Base-by-base conservation (phyloP, 1,140 invertebrate genomes). In the Dreissena polymorpha region DNA sequence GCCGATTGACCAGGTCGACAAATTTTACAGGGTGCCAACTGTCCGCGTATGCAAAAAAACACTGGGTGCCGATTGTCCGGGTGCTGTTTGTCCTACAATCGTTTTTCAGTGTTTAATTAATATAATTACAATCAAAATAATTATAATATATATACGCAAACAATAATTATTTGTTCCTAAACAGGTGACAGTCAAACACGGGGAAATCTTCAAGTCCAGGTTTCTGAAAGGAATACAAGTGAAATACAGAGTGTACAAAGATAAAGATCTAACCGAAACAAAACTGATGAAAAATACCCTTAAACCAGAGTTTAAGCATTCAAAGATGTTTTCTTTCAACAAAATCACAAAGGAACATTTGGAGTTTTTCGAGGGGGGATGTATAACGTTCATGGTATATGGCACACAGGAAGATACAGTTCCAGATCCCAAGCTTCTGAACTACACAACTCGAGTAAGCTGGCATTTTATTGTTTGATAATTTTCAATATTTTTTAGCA, bases 371-470 rank as follows among this genome's bases (percentile, higher is more conserved):
- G 90, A 93, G 51, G 83, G 64, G 51, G 90, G 91, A 57, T 91
- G 88, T 81, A 91, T 93, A 23, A 92, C 92, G 14, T 92, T 93
- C 84, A 75, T 88, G 65, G 82, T 93, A 5, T 93, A 91, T 85
- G 92, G 89, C 5, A 86, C 89, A 10, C 93, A 93, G 85, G 91
- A 93, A 53, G 92, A 93, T 72, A 85, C 85, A 0, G 55, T 83
- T 12, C 85, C 86, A 57, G 90, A 93, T 78, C 85, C 87, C 29
- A 92, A 90, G 64, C 86, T 93, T 1, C 55, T 86, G 6, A 93
- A 92, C 73, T 87, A 92, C 29, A 90, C 91, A n/a, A 92, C 92
- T 25, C 89, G 86, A 88, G 91, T 92, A 87, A 80, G 88, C 82
- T 25, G 69, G 72, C 29, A 27, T 57, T 63, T n/a, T 14, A 73